Conservation (phyloP, 2,797 vertebrate species). For the Clarias platycephalus region DNA sequence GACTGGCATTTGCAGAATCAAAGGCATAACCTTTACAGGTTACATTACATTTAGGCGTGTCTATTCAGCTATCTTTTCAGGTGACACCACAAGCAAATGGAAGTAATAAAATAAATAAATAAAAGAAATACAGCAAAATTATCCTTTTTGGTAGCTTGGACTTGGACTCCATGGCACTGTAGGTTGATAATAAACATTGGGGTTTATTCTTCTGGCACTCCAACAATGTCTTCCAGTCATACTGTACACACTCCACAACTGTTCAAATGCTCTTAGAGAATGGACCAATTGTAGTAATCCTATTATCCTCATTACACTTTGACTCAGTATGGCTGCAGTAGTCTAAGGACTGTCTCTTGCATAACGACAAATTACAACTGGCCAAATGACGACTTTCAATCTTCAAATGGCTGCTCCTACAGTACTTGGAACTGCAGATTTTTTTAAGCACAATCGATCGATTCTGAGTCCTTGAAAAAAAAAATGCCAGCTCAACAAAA, state of each 20-base stretch:
- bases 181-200: conserved; percentile 14
- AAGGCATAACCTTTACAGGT: background rate
- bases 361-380: conserved; percentile 22
- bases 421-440: background rate
- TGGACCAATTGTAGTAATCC: conserved; percentile 41
- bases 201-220: conserved; percentile 3
- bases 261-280: conserved; percentile 34
- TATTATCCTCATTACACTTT: conserved; percentile 39
- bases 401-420: conserved; percentile 26
- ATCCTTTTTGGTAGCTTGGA: background rate
- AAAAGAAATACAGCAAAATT: background rate
- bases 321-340: conserved; percentile 20
- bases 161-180: conserved; percentile 1
- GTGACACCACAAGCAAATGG: background rate
- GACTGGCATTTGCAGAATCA: background rate
- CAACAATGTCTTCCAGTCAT: conserved; percentile 29
- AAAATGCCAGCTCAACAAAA: conserved; percentile 12
- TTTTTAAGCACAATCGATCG: conserved; percentile 24
- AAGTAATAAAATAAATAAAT: background rate
- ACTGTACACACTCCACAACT: conserved; percentile 16
- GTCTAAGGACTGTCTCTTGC: conserved; percentile 15
- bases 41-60: background rate
- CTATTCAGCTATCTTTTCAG: background rate
- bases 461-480: conserved; percentile 9
- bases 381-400: conserved; percentile 3